phyloP scores from a whole-genome alignment of 2,797 vertebrate species.

The Leptodactylus fallax region DNA sequence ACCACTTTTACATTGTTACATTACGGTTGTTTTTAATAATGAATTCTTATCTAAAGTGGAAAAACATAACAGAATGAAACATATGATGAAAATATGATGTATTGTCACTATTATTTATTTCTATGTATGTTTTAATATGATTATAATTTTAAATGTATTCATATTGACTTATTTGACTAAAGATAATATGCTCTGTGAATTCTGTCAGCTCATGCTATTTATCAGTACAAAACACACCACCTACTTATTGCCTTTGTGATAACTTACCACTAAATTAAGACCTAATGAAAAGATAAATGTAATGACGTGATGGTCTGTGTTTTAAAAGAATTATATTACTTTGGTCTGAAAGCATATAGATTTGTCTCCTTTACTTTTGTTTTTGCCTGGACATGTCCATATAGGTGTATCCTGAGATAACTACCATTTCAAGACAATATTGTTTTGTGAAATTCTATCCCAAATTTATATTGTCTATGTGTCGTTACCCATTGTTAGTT shows the following conservation, averaged over 20 bases:
- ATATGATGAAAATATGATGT: not conserved
- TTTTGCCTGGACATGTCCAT: too few species aligned
- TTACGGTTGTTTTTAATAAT: constrained; percentile 16
- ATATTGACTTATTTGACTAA: not conserved
- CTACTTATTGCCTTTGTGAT: not conserved
- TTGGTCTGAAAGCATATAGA: too few species aligned
- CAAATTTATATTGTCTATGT: too few species aligned
- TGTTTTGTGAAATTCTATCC: too few species aligned
- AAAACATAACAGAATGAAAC: not conserved
- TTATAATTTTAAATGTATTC: too few species aligned
- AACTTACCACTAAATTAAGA: not conserved
- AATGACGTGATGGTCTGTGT: not conserved
- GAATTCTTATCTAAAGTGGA: not conserved
- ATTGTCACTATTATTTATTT: not conserved
- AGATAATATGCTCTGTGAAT: not conserved
- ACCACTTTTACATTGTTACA: not conserved
- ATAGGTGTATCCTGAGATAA: too few species aligned
- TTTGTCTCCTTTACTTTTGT: too few species aligned
- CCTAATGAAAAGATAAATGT: not conserved
- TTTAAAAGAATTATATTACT: not conserved
- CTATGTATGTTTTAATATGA: not conserved
- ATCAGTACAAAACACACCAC: not conserved
- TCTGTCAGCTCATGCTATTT: not conserved
- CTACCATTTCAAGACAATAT: too few species aligned
- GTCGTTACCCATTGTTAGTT: too few species aligned